Conservation (phyloP, 2,113 vertebrate species). For the Antechinus stuartii region DNA sequence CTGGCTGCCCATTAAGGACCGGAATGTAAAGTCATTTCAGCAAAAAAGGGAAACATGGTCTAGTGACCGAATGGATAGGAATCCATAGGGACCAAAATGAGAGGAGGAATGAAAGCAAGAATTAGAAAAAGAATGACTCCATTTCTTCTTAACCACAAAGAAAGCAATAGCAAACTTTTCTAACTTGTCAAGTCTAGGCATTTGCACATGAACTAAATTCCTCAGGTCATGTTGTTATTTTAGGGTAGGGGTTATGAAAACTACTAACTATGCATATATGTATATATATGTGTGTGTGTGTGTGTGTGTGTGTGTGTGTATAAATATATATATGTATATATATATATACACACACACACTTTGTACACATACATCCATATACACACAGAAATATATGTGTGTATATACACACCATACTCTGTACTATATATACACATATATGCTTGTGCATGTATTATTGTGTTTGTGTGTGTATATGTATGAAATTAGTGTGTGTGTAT, state of each 20-base stretch:
- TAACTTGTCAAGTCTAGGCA: slow-evolving; percentile 23
- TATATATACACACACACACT: no score
- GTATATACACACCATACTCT: background rate
- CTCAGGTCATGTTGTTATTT: background rate
- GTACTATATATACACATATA: background rate
- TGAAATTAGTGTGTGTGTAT: background rate
- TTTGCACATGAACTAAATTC: background rate
- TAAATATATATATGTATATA: background rate
- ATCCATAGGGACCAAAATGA: slow-evolving; percentile 37
- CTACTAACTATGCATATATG: background rate
- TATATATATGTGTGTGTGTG: background rate
- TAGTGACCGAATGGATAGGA: slow-evolving; percentile 24
- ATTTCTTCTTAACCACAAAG: background rate
- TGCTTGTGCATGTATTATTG: background rate
- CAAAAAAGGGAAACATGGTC: slow-evolving; percentile 19
- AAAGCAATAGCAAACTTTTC: background rate
- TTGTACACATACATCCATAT: no score
- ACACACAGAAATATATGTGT: background rate
- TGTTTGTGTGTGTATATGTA: background rate
- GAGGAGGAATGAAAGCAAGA: slow-evolving; percentile 14
- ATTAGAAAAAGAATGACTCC: background rate
- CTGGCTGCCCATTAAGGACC: slow-evolving; percentile 53
- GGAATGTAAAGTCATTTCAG: slow-evolving; percentile 61
- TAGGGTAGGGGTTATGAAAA: background rate
- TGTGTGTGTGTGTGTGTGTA: background rate